phyloP scores from a whole-genome alignment of 2,797 vertebrate species.

The Microhierax caerulescens region DNA sequence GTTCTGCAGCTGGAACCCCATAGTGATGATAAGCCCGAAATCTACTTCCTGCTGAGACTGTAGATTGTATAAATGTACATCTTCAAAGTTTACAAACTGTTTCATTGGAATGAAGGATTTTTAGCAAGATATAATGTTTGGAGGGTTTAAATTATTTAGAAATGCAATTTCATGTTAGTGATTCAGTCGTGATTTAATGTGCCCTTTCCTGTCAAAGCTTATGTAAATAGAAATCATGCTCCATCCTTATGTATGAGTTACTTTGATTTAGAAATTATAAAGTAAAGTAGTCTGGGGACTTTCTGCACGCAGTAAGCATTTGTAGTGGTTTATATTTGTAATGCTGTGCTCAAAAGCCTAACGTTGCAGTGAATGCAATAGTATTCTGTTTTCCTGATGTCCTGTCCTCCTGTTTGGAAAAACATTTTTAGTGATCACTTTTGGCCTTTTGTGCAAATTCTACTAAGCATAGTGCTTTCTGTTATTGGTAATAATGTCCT shows the following conservation, averaged over 20 bases:
- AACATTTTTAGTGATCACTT: neutral
- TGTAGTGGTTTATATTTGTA: conserved; percentile 69
- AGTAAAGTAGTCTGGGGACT: conserved; percentile 67
- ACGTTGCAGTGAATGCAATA: conserved; percentile 52
- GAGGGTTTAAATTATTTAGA: conserved; percentile 40
- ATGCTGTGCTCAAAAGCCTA: conserved; percentile 67
- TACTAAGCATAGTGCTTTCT: neutral
- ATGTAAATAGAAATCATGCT: conserved; percentile 63
- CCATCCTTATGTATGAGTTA: conserved; percentile 9
- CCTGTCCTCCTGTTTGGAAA: neutral
- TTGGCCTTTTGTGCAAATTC: neutral
- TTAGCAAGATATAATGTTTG: neutral
- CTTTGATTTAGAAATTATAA: conserved; percentile 32
- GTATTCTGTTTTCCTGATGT: neutral
- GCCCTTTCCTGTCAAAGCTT: neutral
- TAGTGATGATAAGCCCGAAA: conserved; percentile 86
- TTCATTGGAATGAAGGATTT: conserved; percentile 62
- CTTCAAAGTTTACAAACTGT: conserved; percentile 68
- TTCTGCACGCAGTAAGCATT: conserved; percentile 75
- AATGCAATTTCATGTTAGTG: neutral
- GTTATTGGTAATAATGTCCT: neutral
- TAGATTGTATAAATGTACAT: conserved; percentile 70
- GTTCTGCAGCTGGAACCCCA: conserved; percentile 74
- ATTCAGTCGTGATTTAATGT: conserved; percentile 60
- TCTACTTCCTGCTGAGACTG: conserved; percentile 94